Evolutionary conservation across 92 coral and sea anemone genomes (phyloP), one percentile per base, ranked within the genome.

Genomic region (Micromussa lordhowensis): DNA sequence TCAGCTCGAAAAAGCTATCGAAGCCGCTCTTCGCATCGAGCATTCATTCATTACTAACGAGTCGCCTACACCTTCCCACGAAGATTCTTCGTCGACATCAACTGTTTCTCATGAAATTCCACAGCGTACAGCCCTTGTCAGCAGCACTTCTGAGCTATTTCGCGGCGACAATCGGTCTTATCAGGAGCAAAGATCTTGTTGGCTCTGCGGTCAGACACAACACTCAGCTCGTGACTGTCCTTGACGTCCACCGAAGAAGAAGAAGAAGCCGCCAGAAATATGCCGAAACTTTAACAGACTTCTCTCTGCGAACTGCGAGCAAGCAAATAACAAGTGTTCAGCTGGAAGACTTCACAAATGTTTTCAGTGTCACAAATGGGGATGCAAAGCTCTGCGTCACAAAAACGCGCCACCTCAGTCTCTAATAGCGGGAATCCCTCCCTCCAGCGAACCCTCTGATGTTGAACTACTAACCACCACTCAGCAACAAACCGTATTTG

Each of bases 251-350:
- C 81, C 44, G 5, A n/a, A 30, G 31, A 53, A 78, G 29, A n/a
- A 54, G 7, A 78, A 30, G 44, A 53, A 28, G 28, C 54, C 77
- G 49, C 89, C 79, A 30, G 83, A 92, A 84, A 53, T 84, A 19
- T 92, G 92, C 57, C 31, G 90, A 6, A 92, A 92, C 68, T 88
- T 75, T 79, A 91, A 82, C 63, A 91, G 89, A 29, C 79, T 84
- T 40, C 78, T 73, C 35, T 68, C 79, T 31, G 21, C 92, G 5
- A 84, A 26, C 26, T 92, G 95, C 30, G 84, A 90, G 44, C 66
- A 92, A 68, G 71, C 85, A 61, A 87, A 89, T 26, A 92, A 92
- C 89, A 88, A 92, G 82, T 92, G 90, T 80, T 53, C 82, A 76
- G 79, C 82, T 55, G 87, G 92, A 24, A 69, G 94, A n/a, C 85